Evolutionary conservation across 53 echinoderm and acorn worm genomes (phyloP).

Genomic region (Paelopatides confundens): DNA sequence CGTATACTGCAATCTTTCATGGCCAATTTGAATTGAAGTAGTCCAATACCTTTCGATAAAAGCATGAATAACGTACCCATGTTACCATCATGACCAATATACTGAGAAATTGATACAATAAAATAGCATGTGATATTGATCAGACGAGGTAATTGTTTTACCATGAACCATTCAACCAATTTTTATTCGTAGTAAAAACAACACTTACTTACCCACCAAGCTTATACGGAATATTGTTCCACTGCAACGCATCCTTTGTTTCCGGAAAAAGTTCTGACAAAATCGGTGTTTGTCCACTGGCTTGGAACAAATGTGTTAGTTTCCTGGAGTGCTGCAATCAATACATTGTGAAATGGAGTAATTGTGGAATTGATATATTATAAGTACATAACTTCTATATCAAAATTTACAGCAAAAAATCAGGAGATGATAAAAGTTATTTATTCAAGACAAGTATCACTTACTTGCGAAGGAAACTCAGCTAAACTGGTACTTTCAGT

Average conservation of each 20-base stretch:
- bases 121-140: background rate
- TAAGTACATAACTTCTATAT: too few species aligned
- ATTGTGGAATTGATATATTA: too few species aligned
- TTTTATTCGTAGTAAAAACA: too few species aligned
- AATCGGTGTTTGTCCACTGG: background rate
- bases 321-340: background rate
- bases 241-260: background rate
- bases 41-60: background rate
- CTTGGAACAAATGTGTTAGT: background rate
- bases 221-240: background rate
- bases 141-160: too few species aligned
- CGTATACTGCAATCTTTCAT: background rate
- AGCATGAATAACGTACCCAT: too few species aligned
- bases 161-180: too few species aligned
- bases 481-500: constrained; percentile 30
- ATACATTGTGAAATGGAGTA: too few species aligned
- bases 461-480: constrained; percentile 42
- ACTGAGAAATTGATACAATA: too few species aligned
- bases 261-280: background rate
- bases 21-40: background rate
- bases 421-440: background rate
- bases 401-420: too few species aligned
- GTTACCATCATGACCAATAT: too few species aligned
- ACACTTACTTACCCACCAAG: background rate
- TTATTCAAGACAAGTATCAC: background rate